These are phyloP conservation scores for Tetrapedia diversipes DNA, from an alignment of 2,888 invertebrate species.

Conservation along the genomic window DNA sequence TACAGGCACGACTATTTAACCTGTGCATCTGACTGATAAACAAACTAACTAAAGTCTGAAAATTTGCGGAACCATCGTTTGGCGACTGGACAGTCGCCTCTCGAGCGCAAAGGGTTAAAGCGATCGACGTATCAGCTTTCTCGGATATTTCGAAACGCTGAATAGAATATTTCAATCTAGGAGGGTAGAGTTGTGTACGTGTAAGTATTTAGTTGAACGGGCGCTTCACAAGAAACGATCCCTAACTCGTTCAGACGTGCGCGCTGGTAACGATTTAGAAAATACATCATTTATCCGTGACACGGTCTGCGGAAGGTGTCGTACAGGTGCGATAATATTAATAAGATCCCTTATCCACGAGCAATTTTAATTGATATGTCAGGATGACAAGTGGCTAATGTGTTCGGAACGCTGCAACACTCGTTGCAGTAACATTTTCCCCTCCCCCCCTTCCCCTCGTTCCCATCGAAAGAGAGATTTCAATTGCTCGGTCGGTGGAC, in stretches of 20 bases:
- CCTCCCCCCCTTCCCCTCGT: neutral
- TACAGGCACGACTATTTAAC: too few relatives aligned
- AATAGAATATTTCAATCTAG: too few relatives aligned
- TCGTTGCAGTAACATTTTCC: conserved; percentile 20
- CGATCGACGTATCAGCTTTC: too few relatives aligned
- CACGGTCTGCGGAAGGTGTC: conserved; percentile 29
- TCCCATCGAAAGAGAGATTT: conserved; percentile 12
- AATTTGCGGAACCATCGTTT: too few relatives aligned
- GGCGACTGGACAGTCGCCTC: too few relatives aligned
- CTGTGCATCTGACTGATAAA: too few relatives aligned
- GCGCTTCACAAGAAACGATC: neutral
- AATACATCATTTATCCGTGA: conserved; percentile 40
- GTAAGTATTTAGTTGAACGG: too few relatives aligned
- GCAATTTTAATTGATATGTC: conserved; percentile 67
- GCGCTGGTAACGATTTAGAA: conserved; percentile 55
- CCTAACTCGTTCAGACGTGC: conserved; percentile 26
- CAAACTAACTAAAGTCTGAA: too few relatives aligned
- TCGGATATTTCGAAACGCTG: too few relatives aligned
- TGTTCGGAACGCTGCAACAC: conserved; percentile 24
- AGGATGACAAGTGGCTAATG: conserved; percentile 66
- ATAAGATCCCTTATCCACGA: conserved; percentile 54
- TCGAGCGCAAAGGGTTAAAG: too few relatives aligned
- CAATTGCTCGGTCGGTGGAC: conserved; percentile 21
- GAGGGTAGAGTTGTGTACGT: too few relatives aligned
- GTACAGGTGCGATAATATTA: conserved; percentile 58